Percentiles rank a stretch among this genome's conserved stretches.
Conservation (phyloP, 1,140 invertebrate species). For the Drosophila melanogaster region Release_6_plus_ISO1_MT NT_037436.4:14681501-14682000, state of each 20-base stretch:
- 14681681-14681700: conserved; percentile 61
- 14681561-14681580: background rate
- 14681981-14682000: conserved; percentile 30
- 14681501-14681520: too few species aligned
- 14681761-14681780: conserved; percentile 30
- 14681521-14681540: too few species aligned
- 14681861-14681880: conserved; percentile 49
- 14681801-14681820: conserved; percentile 5
- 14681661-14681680: conserved; percentile 74
- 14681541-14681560: too few species aligned
- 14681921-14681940: conserved; percentile 64
- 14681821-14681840: conserved; percentile 22
- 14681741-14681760: background rate
- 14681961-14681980: conserved; percentile 51
- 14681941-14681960: conserved; percentile 57
- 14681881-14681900: conserved; percentile 24
- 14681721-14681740: background rate
- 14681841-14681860: conserved; percentile 23
- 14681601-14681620: background rate
- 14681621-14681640: conserved; percentile 34
- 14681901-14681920: conserved; percentile 10
- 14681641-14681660: conserved; percentile 31
- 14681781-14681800: conserved; percentile 17
- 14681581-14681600: background rate
- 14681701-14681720: background rate